These are phyloP conservation scores for Brienomyrus brachyistius DNA, from an alignment of 2,113 vertebrate species.

Conservation along the genomic window DNA sequence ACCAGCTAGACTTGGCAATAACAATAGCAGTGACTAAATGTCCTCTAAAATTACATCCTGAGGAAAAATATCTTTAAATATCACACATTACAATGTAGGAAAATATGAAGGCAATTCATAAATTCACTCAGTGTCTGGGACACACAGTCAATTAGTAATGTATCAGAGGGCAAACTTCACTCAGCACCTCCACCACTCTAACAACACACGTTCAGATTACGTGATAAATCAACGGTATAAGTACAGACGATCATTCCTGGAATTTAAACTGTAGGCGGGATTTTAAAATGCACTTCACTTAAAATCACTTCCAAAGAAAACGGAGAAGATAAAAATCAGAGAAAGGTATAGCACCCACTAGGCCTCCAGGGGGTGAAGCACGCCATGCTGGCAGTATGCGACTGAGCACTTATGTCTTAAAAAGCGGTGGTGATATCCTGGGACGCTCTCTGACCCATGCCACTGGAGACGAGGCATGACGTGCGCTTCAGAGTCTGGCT, in stretches of 20 bases:
- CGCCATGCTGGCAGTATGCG: neutral
- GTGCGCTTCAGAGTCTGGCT: slow-evolving; percentile 7
- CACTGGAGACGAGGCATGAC: neutral
- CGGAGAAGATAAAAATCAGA: neutral
- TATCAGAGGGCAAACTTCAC: slow-evolving; percentile 12
- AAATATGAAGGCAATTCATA: slow-evolving; percentile 27
- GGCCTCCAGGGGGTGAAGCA: neutral
- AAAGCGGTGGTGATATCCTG: neutral
- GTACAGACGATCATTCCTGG: neutral
- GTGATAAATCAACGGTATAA: neutral
- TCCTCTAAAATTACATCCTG: slow-evolving; percentile 32
- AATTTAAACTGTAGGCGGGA: neutral
- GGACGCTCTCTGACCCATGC: neutral
- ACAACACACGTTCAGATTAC: neutral
- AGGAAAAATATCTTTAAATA: slow-evolving; percentile 33
- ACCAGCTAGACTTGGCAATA: slow-evolving; percentile 25
- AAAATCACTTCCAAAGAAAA: neutral
- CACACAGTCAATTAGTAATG: slow-evolving; percentile 19
- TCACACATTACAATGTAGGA: slow-evolving; percentile 30
- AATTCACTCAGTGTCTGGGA: slow-evolving; percentile 16
- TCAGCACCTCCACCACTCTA: neutral
- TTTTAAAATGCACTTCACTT: neutral
- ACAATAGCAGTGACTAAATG: slow-evolving; percentile 25
- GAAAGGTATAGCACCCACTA: neutral
- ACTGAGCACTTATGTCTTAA: neutral